Base-by-base conservation (phyloP, 2,113 vertebrate species). In the Stictonetta naevosa region DNA sequence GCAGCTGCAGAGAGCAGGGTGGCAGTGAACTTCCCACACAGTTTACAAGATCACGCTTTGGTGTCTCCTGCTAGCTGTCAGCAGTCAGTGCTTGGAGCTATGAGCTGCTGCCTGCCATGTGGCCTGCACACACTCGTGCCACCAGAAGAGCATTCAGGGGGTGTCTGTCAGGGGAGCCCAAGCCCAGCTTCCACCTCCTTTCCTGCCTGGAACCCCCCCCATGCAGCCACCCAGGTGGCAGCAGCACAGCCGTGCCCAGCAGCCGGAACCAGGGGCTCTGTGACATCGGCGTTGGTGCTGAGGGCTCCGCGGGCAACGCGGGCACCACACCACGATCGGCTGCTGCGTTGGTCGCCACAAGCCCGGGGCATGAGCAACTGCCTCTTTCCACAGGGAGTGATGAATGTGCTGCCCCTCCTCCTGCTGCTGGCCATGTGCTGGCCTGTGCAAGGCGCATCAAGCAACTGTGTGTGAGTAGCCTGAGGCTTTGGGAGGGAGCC, bases 291-390 rank as follows among this genome's bases (percentile, higher is more conserved):
- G 9, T 17, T 29, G 53, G 26, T 10, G 28, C 8, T 10, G 9
- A 55, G 53, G 53, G 34, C 60, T 25, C 60, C 60, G 23, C 10
- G 34, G 59, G n/a, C 59, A 36, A 62, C 59, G 29, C 3, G 1
- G 23, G 13, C 33, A 2, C 15, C 33, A 6, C 33, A 2, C 15
- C 33, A 8, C 3, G 1, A 21, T 20, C 10, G 2, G 26, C 48
- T 15, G 11, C 55, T 52, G 36, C 33, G 3, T 46, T 28, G 68
- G 8, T 29, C 13, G 59, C 9, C 3, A 52, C 14, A 0, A 63
- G 38, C 7, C 5, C 48, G 59, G 4, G 23, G 29, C 21, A 28
- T 19, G 16, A 13, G 23, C 20, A 33, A 44, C n/a, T 62, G 72
- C 29, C 31, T 8, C 13, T 1, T n/a, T 46, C 9, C 0, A 1